phyloP scores from a whole-genome alignment of 2,888 invertebrate genomes.

The Chelonus formosanus region DNA sequence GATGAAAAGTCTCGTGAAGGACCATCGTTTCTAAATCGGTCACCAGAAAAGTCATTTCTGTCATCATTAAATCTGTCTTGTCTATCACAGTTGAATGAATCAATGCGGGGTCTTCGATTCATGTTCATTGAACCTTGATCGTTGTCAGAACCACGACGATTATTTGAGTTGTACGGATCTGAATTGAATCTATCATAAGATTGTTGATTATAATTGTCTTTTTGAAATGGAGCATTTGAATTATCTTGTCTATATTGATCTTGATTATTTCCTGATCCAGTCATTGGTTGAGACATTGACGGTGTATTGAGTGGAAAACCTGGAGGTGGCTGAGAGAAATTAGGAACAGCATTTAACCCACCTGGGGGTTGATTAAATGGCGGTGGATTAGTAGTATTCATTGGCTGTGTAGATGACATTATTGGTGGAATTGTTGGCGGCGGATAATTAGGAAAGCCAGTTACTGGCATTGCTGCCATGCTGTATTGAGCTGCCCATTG shows the following conservation, averaged over 20 bases:
- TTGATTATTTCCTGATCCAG: conserved; percentile 26
- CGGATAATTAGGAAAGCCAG: conserved; percentile 38
- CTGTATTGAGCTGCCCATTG: conserved; percentile 58
- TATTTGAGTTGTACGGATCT: conserved; percentile 32
- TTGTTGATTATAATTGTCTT: conserved; percentile 34
- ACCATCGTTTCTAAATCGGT: conserved; percentile 36
- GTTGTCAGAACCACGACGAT: conserved; percentile 38
- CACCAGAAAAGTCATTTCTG: conserved; percentile 40
- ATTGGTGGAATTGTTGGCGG: conserved; percentile 39
- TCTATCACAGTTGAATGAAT: conserved; percentile 37
- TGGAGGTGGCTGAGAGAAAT: conserved; percentile 34
- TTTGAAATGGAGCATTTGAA: conserved; percentile 21
- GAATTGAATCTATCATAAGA: conserved; percentile 27
- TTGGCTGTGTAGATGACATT: conserved; percentile 37
- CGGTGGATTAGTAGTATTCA: conserved; percentile 25
- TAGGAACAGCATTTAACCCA: conserved; percentile 26
- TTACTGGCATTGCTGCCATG: conserved; percentile 38
- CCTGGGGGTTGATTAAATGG: conserved; percentile 37
- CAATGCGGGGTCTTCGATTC: conserved; percentile 34
- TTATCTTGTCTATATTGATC: conserved; percentile 32
- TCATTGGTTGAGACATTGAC: conserved; percentile 16
- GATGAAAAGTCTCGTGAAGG: conserved; percentile 25
- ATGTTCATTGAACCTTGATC: conserved; percentile 22
- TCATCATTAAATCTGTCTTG: conserved; percentile 34
- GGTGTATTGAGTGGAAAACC: conserved; percentile 24